A percentile compares a stretch with the other conserved stretches of the same genome.
These are phyloP conservation scores for Ylistrum balloti DNA, from an alignment of 1,140 invertebrate species.

Conservation along the genomic window DNA sequence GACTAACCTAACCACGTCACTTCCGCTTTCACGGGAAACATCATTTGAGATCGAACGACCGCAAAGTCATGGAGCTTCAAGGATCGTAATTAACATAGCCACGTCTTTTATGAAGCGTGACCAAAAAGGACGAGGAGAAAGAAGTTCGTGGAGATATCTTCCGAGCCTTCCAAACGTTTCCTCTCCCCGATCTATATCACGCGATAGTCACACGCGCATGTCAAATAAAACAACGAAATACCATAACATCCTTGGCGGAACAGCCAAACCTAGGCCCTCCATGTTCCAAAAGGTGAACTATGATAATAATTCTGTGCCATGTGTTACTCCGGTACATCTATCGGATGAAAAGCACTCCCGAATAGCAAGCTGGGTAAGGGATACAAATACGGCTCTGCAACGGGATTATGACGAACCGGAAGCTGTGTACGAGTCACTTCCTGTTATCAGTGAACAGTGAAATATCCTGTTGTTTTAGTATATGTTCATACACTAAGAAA, in stretches of 20 bases:
- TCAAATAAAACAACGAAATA: constrained; percentile 34
- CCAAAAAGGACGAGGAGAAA: constrained; percentile 43
- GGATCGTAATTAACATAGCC: constrained; percentile 58
- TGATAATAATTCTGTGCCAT: constrained; percentile 48
- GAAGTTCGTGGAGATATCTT: constrained; percentile 35
- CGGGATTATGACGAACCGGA: constrained; percentile 7
- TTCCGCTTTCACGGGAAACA: constrained; percentile 53
- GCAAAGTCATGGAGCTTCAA: constrained; percentile 54
- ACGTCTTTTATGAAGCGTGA: constrained; percentile 58
- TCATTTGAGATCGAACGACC: constrained; percentile 60
- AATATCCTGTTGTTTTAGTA: background rate
- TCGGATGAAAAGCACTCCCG: constrained; percentile 59
- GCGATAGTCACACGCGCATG: background rate
- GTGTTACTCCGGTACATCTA: constrained; percentile 53
- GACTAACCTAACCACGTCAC: constrained; percentile 16
- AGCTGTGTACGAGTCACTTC: background rate
- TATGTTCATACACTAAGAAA: background rate
- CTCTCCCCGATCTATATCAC: constrained; percentile 43
- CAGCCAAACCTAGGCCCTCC: background rate
- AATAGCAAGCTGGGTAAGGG: constrained; percentile 59
- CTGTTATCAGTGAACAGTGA: constrained; percentile 17
- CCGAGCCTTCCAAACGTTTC: constrained; percentile 37
- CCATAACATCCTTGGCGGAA: constrained; percentile 42
- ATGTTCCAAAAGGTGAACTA: constrained; percentile 45
- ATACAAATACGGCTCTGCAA: constrained; percentile 55